Conservation (phyloP, 2,888 invertebrate species). For the Conomelus anceps region DNA sequence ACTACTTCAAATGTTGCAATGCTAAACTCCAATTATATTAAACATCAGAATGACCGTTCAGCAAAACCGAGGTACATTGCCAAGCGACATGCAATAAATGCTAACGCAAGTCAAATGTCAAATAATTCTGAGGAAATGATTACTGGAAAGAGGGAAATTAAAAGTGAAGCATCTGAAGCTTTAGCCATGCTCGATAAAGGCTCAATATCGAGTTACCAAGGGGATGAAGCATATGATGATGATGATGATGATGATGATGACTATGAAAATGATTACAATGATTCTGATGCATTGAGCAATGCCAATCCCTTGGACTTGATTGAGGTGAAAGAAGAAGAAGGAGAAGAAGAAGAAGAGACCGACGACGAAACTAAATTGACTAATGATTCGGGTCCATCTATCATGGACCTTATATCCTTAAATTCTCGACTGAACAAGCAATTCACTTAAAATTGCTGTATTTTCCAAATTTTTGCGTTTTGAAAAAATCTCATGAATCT, state of each 20-base stretch:
- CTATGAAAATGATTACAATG: background rate
- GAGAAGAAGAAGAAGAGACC: background rate
- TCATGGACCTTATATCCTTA: background rate
- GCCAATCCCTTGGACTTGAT: background rate
- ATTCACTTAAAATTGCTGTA: too few species aligned
- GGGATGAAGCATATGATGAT: background rate
- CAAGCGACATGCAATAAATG: background rate
- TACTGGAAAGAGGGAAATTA: background rate
- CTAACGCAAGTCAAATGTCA: background rate
- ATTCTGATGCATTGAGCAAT: background rate
- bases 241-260: background rate
- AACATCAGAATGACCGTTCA: background rate
- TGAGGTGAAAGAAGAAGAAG: background rate
- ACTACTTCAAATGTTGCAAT: background rate
- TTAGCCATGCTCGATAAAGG: background rate
- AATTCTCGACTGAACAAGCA: background rate
- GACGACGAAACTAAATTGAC: background rate
- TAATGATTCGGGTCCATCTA: background rate
- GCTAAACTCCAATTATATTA: background rate
- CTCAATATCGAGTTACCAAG: background rate
- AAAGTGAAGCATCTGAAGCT: background rate
- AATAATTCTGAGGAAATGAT: background rate
- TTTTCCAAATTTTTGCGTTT: too few species aligned
- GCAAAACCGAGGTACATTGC: background rate
- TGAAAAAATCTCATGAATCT: too few species aligned